phyloP scores from a whole-genome alignment of 2,888 invertebrate species.

The Gnatocerus cornutus region DNA sequence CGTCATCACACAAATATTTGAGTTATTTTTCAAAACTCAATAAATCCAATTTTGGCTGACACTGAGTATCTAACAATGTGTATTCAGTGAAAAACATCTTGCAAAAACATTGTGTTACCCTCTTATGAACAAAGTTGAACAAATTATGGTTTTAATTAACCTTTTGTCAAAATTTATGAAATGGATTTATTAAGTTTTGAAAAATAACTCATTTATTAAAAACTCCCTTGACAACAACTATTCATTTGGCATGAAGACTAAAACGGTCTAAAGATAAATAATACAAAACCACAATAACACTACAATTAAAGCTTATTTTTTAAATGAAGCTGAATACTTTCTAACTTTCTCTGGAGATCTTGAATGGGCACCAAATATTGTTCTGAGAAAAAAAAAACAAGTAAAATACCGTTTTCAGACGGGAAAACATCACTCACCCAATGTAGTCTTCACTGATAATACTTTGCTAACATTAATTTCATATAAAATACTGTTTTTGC shows the following conservation, averaged over 20 bases:
- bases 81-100: no score
- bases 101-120: no score
- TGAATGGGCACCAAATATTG: slow-evolving; percentile 26
- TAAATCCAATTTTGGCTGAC: no score
- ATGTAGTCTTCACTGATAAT: slow-evolving; percentile 55
- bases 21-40: no score
- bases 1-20: background rate
- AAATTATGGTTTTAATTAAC: no score
- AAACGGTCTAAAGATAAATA: background rate
- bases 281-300: slow-evolving; percentile 5
- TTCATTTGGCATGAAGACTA: slow-evolving; percentile 11
- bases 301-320: slow-evolving; percentile 42
- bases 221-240: slow-evolving; percentile 22
- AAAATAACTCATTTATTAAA: no score
- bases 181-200: no score
- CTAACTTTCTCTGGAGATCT: slow-evolving; percentile 13
- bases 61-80: no score
- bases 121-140: no score
- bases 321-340: slow-evolving; percentile 42
- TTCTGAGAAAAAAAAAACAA: slow-evolving; percentile 32
- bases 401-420: background rate
- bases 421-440: slow-evolving; percentile 62
- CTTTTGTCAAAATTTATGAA: no score
- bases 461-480: slow-evolving; percentile 55
- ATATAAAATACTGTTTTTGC: slow-evolving; percentile 54